Conservation (phyloP, 1,140 invertebrate genomes). For the Drosophila sechellia region DNA sequence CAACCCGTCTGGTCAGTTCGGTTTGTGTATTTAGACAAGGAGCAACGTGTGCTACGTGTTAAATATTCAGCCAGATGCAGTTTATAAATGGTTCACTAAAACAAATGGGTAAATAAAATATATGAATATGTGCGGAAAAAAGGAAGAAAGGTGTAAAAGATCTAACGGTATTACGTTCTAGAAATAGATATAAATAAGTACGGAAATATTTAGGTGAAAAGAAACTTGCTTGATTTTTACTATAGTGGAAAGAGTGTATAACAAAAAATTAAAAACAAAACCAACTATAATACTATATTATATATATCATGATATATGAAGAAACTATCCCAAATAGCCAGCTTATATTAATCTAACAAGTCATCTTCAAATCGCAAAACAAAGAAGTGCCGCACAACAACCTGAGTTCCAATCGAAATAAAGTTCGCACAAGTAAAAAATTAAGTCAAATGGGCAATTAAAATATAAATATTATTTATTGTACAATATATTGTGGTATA, state of each 20-base stretch:
- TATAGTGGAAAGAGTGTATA: no score
- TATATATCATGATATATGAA: background rate
- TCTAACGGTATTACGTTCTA: no score
- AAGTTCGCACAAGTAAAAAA: constrained; percentile 18
- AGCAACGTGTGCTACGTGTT: constrained; percentile 11
- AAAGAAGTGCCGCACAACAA: constrained; percentile 1
- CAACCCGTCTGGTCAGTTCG: constrained; percentile 51
- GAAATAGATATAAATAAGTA: background rate
- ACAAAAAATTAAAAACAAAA: no score
- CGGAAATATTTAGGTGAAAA: background rate
- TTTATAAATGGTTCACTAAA: background rate
- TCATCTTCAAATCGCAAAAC: background rate
- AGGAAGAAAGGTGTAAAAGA: no score
- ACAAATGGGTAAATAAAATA: constrained; percentile 13
- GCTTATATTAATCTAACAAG: no score
- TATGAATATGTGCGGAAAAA: no score
- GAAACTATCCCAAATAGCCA: background rate
- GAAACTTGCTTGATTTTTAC: background rate
- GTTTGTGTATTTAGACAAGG: constrained; percentile 30
- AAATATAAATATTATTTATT: constrained; percentile 57
- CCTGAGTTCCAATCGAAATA: background rate
- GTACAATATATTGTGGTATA: constrained; percentile 44
- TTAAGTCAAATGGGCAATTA: constrained; percentile 58
- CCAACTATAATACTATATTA: no score
- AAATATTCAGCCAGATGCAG: constrained; percentile 3